Evolutionary conservation across 2,797 vertebrate genomes (phyloP), one percentile per base, ranked within the genome.

Genomic region (Etheostoma perlongum): DNA sequence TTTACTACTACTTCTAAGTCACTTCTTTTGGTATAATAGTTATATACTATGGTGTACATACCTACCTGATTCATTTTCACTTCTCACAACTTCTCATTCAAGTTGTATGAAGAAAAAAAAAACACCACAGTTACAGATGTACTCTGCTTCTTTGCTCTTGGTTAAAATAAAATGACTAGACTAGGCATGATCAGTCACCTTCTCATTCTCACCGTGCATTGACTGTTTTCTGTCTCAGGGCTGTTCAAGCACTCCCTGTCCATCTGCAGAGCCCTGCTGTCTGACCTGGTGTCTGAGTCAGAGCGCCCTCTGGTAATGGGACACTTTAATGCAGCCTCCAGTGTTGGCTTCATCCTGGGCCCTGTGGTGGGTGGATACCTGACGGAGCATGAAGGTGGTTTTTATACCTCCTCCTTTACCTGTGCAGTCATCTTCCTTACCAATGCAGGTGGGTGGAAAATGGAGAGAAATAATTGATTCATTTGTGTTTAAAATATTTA

Each of bases 231-330:
- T 76, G 63, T 81, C 82, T 64, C 93, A 99, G 98, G 98, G 75
- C 92, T 99, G 81, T 99, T 99, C 93, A 99, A 99, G 81, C 98
- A 99, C 91, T 98, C 98, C 0, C 95, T 98, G 67, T 98, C 98
- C 67, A 97, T 99, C 91, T 98, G 96, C 88, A 97, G 97, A 93
- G 98, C 98, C 1, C 93, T 99, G 72, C 94, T 99, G 63, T 97
- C 98, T 13, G 98, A 99, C 85, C 87, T 99, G 91, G 97, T 98
- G 89, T 89, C 94, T 0, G 96, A 97, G 84, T 90, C 93, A 59
- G 97, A 99, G 65, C 96, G 98, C 63, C 97, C 98, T 2, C 93
- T 97, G 23, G 96, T 97, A 53, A 97, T 99, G 92, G 98, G 98
- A 42, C 95, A 94, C 67, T 99, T 99, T 79, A 99, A 97, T 55